phyloP scores from a whole-genome alignment of 2,113 vertebrate genomes.

The Aphyosemion australe region DNA sequence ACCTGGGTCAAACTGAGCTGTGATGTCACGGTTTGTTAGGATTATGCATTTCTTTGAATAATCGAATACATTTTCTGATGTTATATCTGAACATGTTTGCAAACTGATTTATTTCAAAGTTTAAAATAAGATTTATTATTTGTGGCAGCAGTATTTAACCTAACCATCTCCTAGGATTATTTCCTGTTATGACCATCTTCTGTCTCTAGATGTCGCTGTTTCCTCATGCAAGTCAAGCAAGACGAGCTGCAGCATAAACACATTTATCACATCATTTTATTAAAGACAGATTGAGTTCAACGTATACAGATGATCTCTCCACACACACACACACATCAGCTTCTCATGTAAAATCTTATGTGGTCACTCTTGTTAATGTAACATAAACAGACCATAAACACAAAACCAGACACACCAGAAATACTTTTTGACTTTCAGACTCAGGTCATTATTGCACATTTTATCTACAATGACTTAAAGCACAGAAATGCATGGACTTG shows the following conservation, averaged over 20 bases:
- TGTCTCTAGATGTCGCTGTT: constrained; percentile 53
- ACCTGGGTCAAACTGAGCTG: too few relatives aligned
- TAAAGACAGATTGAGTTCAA: constrained; percentile 39
- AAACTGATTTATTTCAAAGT: too few relatives aligned
- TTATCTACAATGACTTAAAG: constrained; percentile 46
- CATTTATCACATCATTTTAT: constrained; percentile 2
- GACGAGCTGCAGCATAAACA: not conserved
- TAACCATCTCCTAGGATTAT: too few relatives aligned
- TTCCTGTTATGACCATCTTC: constrained; percentile 3
- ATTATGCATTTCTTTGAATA: too few relatives aligned
- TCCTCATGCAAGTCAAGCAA: not conserved
- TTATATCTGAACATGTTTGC: too few relatives aligned
- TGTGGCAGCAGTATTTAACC: too few relatives aligned
- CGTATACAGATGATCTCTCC: constrained; percentile 14
- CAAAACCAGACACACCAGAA: constrained; percentile 12
- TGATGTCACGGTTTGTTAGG: too few relatives aligned
- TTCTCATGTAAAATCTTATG: constrained; percentile 8
- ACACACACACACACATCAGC: constrained; percentile 6
- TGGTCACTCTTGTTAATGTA: constrained; percentile 64
- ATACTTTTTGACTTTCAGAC: constrained; percentile 6
- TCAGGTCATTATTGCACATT: constrained; percentile 63
- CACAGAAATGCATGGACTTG: constrained; percentile 19
- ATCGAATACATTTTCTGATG: too few relatives aligned
- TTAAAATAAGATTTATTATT: too few relatives aligned
- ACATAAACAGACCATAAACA: constrained; percentile 58